Evolutionary conservation across 2,888 invertebrate species (phyloP), one percentile per base, ranked within the genome.

Genomic region (Lepidonotus clava): DNA sequence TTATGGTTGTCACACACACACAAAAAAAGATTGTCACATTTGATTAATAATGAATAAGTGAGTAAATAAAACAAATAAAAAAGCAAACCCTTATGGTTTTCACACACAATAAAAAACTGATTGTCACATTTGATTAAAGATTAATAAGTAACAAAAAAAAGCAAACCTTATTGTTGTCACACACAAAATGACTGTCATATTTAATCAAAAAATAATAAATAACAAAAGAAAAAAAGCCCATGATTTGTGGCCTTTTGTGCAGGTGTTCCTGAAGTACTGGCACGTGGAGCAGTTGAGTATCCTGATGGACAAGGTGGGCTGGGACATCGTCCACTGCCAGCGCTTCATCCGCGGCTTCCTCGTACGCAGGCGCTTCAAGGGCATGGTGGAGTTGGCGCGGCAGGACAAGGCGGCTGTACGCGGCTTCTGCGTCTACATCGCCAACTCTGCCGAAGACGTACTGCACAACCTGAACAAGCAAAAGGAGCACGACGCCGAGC

Each of bases 261-360:
- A 93, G 93, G 92, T 93, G 6, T 93, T 93, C 86, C 89, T 93
- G 6, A 92, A 91, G 84, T 91, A 92, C 88, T 92, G 90, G 91
- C 93, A 93, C 71, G 87, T 89, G 56, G 93, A 93, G 83, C 88
- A 90, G 71, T 88, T 93, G 40, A 91, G 92, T 71, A 83, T 89
- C 5, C 66, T 85, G n/a, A 41, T 92, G 61, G 91, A 91, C 83
- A 86, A 85, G 28, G 67, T 89, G 21, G 36, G 90, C 4, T 41
- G 80, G 24, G 80, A 88, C n/a, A 88, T 93, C 8, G 86, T 91
- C 5, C 46, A 53, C 5, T 87, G 91, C n/a, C 92, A 92, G 87
- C 90, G 89, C n/a, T 83, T 76, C 0, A 88, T 91, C 18, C 90
- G 92, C 21, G 90, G 90, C n/a, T 90, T 88, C 76, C 32, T 92